Base-by-base conservation (phyloP, 2,888 invertebrate species). In the Sminthurides aquaticus region DNA sequence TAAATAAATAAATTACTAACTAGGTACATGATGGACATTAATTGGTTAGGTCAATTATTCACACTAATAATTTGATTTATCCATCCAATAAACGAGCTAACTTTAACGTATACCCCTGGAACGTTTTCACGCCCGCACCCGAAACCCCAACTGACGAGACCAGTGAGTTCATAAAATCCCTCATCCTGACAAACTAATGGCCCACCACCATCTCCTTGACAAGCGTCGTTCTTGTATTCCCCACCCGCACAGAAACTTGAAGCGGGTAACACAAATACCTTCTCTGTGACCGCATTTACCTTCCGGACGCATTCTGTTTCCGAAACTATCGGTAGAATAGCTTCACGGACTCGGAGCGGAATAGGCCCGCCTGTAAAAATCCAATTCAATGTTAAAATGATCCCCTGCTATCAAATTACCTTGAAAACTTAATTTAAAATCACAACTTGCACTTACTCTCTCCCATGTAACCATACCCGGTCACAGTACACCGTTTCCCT, bases 51-150 rank as follows among this genome's bases (percentile, higher is more conserved):
- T 34, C 15, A 34, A 80, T 92, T 92, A 81, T 94, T 94, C 75
- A 93, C 93, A 78, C 92, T 92, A 77, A 94, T 94, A 75, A 94
- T 94, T 83, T 94, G 93, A 82, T 93, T 93, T 78, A 96, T 95
- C 96, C 96, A 96, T 71, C 93, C 91, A 75, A 94, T 91, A 81
- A 94, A 96, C 54, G 92, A 87, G 2, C 94, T 92, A 11, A 96
- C 94, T 81, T 94, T 92, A 28, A 95, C 94, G 79, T 96, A 96
- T 68, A 96, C 95, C n/a, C 94, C 96, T 29, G 96, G 96, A 62
- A 93, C 95, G 79, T 93, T 90, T 68, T 87, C 84, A 54, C 93
- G 83, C n/a, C 94, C 94, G 78, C 94, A 94, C 71, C 91, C 91
- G 78, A 91, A 92, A 75, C 93, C 95, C 92, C 95, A 96, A 1